Evolutionary conservation across 2,888 invertebrate species (phyloP).

Genomic region (Acleris holmiana): DNA sequence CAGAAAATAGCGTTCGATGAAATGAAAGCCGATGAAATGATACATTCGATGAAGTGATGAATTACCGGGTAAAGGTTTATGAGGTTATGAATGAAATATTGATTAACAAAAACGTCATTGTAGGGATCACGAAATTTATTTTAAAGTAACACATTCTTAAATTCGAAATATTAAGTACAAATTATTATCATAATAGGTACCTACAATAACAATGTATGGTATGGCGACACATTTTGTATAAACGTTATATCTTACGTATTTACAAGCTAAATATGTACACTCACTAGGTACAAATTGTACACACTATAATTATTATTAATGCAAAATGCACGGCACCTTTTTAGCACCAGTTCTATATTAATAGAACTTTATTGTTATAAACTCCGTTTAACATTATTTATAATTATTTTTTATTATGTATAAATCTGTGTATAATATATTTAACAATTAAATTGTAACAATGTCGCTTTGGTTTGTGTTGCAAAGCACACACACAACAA

Average conservation of each 20-base stretch:
- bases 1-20: too few species aligned
- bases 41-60: too few species aligned
- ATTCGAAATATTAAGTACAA: constrained; percentile 77
- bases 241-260: constrained; percentile 56
- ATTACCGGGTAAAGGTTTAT: too few species aligned
- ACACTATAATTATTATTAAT: constrained; percentile 44
- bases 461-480: neutral
- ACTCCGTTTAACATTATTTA: neutral
- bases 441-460: neutral
- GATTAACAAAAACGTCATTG: neutral
- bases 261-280: constrained; percentile 51
- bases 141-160: constrained; percentile 66
- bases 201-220: constrained; percentile 26
- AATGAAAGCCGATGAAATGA: too few species aligned
- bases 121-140: constrained; percentile 43
- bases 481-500: neutral
- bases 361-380: constrained; percentile 13
- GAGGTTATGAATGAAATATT: neutral
- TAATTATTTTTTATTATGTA: neutral
- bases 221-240: constrained; percentile 40
- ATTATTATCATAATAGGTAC: constrained; percentile 43
- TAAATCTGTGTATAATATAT: neutral
- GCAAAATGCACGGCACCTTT: constrained; percentile 58
- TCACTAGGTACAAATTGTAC: constrained; percentile 61
- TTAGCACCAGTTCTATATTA: constrained; percentile 55